phyloP scores from a whole-genome alignment of 92 coral and sea anemone genomes.

The Parazoanthus swiftii region DNA sequence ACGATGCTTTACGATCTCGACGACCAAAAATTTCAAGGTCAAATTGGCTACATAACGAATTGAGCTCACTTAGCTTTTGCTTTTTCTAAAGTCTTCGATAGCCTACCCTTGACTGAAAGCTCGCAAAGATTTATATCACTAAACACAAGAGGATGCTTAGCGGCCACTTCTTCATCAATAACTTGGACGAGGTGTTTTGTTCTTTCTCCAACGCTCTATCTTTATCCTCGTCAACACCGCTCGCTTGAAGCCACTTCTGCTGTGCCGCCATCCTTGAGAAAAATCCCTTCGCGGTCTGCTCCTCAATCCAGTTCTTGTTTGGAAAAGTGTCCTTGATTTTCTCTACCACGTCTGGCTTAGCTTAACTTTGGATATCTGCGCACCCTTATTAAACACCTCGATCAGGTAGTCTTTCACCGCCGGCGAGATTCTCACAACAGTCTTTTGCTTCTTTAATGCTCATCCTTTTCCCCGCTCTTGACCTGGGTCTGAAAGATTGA shows the following conservation, averaged over 20 bases:
- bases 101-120: slow-evolving; percentile 19
- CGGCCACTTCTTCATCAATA: slow-evolving; percentile 32
- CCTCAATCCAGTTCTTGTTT: slow-evolving; percentile 23
- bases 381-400: slow-evolving; percentile 31
- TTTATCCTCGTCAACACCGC: slow-evolving; percentile 19
- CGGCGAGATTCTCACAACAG: slow-evolving; percentile 40
- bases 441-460: slow-evolving; percentile 26
- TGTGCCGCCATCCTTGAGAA: slow-evolving; percentile 39
- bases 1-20: slow-evolving; percentile 36
- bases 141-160: slow-evolving; percentile 41
- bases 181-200: slow-evolving; percentile 27
- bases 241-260: slow-evolving; percentile 33
- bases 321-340: slow-evolving; percentile 34
- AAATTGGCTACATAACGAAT: slow-evolving; percentile 38
- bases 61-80: slow-evolving; percentile 24
- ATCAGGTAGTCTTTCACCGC: slow-evolving; percentile 44
- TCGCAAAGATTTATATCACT: slow-evolving; percentile 35
- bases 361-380: slow-evolving; percentile 31
- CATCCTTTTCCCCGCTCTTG: slow-evolving; percentile 33
- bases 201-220: slow-evolving; percentile 34
- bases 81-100: slow-evolving; percentile 44
- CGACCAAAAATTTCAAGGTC: slow-evolving; percentile 35
- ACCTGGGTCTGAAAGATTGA: slow-evolving; percentile 13
- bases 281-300: slow-evolving; percentile 33
- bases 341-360: slow-evolving; percentile 44